These are phyloP conservation scores for Amphiprion clarkii DNA, from an alignment of 2,797 vertebrate genomes.

Conservation along the genomic window DNA sequence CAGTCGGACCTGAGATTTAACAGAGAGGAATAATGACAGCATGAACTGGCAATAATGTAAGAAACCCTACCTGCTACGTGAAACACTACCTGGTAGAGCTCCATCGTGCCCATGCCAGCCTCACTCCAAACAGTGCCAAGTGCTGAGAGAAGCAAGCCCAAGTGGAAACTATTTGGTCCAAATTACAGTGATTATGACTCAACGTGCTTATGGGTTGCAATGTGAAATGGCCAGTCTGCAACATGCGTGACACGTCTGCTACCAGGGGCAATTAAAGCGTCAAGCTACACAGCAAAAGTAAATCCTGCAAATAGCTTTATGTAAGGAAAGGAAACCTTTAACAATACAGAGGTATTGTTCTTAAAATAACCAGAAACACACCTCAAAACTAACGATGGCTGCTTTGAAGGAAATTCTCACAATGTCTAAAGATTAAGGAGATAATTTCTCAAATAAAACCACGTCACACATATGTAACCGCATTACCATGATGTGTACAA, in stretches of 20 bases:
- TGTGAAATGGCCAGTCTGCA: slow-evolving; percentile 46
- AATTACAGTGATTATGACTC: slow-evolving; percentile 71
- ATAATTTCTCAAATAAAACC: slow-evolving; percentile 8
- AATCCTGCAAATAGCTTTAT: slow-evolving; percentile 49
- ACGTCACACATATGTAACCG: neutral
- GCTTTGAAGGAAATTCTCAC: neutral
- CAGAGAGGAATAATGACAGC: slow-evolving; percentile 47
- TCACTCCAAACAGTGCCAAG: slow-evolving; percentile 35
- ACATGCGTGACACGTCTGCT: slow-evolving; percentile 51
- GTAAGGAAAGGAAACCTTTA: slow-evolving; percentile 50
- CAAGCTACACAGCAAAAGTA: slow-evolving; percentile 37
- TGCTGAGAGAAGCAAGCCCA: slow-evolving; percentile 54
- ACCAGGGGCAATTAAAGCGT: slow-evolving; percentile 48
- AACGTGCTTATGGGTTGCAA: slow-evolving; percentile 39
- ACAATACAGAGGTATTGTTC: slow-evolving; percentile 23
- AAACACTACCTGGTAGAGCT: slow-evolving; percentile 55
- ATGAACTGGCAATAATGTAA: slow-evolving; percentile 24
- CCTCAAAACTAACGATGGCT: slow-evolving; percentile 2
- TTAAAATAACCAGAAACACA: slow-evolving; percentile 2
- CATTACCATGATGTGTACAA: slow-evolving; percentile 6
- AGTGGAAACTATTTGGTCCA: slow-evolving; percentile 77
- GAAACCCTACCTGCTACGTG: slow-evolving; percentile 49
- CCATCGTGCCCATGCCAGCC: slow-evolving; percentile 32
- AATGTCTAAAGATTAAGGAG: slow-evolving; percentile 7
- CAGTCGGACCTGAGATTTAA: slow-evolving; percentile 80